Evolutionary conservation across 2,113 vertebrate species (phyloP), one percentile per base, ranked within the genome.

Genomic region (Poeciliopsis occidentalis): DNA sequence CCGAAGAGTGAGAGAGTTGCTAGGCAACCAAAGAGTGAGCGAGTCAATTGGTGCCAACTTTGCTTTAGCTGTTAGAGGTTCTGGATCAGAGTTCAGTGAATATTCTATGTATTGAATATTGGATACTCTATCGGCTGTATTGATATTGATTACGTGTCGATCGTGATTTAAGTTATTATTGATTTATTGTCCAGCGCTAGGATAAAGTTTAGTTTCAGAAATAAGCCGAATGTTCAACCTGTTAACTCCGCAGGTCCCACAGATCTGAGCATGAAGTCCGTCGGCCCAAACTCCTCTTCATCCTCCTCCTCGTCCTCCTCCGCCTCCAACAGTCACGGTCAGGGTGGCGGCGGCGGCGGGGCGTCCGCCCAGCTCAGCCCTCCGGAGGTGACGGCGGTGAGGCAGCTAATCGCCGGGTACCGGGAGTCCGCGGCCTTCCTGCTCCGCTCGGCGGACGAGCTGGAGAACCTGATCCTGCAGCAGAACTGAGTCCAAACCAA

Each of bases 401-500:
- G 96, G 88, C 98, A 99, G 94, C 97, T 99, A 0, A 98, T 99
- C 66, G 98, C 98, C 0, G 98, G 98, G 26, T 99, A 99, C 80
- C 94, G 98, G 76, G 98, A 99, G 95, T 99, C 98, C 0, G 98
- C 98, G 0, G 98, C 98, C 12, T 99, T 99, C 94, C 92, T 99
- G 89, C 88, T 99, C 65, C 97, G 98, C 88, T 99, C 98, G 4
- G 98, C 98, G 64, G 98, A 99, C 57, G 98, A 99, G 95, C 96
- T 99, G 87, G 98, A 99, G 93, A 98, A 97, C 94, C 97, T 99
- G 86, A 99, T 99, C 94, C 95, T 99, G 92, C 98, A 99, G 93
- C 98, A 99, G 95, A 99, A 99, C 97, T 99, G 96, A 98, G 84
- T 80, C 69, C 12, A 19, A 82, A 66, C 86, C 73, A 34, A 71